Base-by-base conservation (phyloP, 2,113 vertebrate species). In the Reinhardtius hippoglossoides region DNA sequence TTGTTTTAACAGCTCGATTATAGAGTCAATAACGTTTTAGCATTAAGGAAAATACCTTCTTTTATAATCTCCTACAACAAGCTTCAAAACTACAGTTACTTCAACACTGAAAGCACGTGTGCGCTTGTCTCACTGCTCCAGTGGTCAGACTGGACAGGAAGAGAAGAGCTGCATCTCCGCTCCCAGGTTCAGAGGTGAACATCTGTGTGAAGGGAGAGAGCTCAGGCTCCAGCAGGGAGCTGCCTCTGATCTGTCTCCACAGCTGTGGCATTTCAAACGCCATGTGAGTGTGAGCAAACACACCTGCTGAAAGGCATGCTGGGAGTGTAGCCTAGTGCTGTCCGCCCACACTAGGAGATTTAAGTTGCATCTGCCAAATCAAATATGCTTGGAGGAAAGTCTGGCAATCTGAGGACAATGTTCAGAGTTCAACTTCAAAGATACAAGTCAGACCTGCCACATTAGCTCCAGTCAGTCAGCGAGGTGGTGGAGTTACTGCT, bases 261-360 rank as follows among this genome's bases (percentile, higher is more conserved):
- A 91, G 92, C 91, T 94, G 93, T 74, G 87, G 61, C 74, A 73
- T 88, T 83, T 85, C 44, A 42, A 84, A 88, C 82, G 76, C 86
- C 84, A 86, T 76, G 63, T 59, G 82, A 87, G 86, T 42, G 23
- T 63, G 71, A 87, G 71, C 75, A 92, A 94, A 92, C 88, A 93
- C 91, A 92, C 90, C 90, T 91, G 87, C 85, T 83, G 79, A 86
- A 87, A 83, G 74, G 78, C 91, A 90, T 88, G 81, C 92, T 91
- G 91, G 82, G 87, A 88, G 71, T 66, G 26, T 18, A 79, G 78
- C 60, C 54, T 27, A 5, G 61, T 68, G 35, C 70, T 52, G 18
- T 83, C 66, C 80, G 67, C 37, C 74, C 80, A 68, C 89, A 77
- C 67, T 2, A 23, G 72, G 87, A 83, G 67, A 80, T 74, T 37